Conservation (phyloP, 1,140 invertebrate species). For the Drosophila ironensis region DNA sequence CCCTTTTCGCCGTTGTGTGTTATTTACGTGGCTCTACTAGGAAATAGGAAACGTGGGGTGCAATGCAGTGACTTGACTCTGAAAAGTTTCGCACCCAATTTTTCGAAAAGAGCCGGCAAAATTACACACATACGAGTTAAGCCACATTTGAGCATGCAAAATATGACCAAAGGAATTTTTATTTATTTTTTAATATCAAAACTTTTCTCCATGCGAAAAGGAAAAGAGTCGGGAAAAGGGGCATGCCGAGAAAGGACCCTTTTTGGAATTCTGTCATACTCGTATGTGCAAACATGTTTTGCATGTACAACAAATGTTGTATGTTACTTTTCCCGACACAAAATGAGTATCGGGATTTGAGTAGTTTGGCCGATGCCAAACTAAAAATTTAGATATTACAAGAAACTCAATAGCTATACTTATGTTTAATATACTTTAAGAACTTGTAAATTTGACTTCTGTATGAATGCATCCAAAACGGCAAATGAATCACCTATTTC, state of each 20-base stretch:
- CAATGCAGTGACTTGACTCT: slow-evolving; percentile 27
- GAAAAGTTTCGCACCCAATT: slow-evolving; percentile 40
- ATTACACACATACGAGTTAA: slow-evolving; percentile 42
- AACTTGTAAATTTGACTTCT: too few relatives aligned
- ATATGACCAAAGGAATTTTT: slow-evolving; percentile 62
- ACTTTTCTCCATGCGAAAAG: slow-evolving; percentile 21
- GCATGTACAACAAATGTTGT: too few relatives aligned
- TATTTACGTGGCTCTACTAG: slow-evolving; percentile 11
- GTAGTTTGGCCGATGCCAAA: too few relatives aligned
- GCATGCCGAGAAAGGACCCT: slow-evolving; percentile 6
- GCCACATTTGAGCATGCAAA: slow-evolving; percentile 65
- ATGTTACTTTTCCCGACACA: too few relatives aligned
- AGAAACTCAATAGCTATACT: too few relatives aligned
- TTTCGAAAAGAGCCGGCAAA: slow-evolving; percentile 15
- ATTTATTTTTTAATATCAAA: slow-evolving; percentile 41
- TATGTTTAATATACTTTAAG: too few relatives aligned
- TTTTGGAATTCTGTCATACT: slow-evolving; percentile 21
- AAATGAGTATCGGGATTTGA: too few relatives aligned
- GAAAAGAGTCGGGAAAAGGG: too few relatives aligned
- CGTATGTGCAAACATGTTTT: too few relatives aligned
- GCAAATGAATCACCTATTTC: too few relatives aligned
- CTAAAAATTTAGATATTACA: too few relatives aligned
- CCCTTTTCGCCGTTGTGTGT: slow-evolving; percentile 11
- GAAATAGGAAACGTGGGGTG: not conserved
- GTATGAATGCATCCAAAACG: too few relatives aligned